A percentile compares a stretch with the other conserved stretches of the same genome.
These are phyloP conservation scores for Girardinus metallicus DNA, from an alignment of 2,797 vertebrate genomes.

Conservation along the genomic window DNA sequence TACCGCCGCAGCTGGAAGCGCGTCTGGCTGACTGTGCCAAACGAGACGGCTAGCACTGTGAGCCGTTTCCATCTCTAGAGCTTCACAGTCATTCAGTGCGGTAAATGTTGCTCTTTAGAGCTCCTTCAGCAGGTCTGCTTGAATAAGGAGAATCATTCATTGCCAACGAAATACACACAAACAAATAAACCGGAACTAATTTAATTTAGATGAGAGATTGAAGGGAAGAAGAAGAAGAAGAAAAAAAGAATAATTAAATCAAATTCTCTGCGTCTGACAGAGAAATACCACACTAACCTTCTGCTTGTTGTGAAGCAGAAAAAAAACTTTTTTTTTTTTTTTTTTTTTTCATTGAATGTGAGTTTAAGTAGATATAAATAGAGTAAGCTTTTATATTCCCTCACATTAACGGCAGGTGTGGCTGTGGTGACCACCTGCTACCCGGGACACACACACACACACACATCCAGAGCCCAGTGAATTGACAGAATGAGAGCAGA, in stretches of 20 bases:
- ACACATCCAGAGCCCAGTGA: slow-evolving; percentile 23
- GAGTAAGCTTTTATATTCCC: slow-evolving; percentile 28
- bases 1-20: not conserved
- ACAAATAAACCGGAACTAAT: slow-evolving; percentile 3
- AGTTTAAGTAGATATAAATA: slow-evolving; percentile 48
- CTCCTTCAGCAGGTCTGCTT: slow-evolving; percentile 27
- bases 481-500: slow-evolving; percentile 70
- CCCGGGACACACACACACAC: slow-evolving; percentile 20
- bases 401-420: slow-evolving; percentile 59
- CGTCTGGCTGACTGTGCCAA: slow-evolving; percentile 7
- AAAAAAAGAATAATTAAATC: not conserved
- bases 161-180: slow-evolving; percentile 4
- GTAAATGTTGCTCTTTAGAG: slow-evolving; percentile 36
- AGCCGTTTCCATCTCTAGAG: slow-evolving; percentile 21
- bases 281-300: not conserved
- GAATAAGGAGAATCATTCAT: not conserved
- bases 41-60: slow-evolving; percentile 29
- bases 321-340: slow-evolving; percentile 30
- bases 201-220: slow-evolving; percentile 21
- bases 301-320: slow-evolving; percentile 12
- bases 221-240: not conserved
- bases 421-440: slow-evolving; percentile 60
- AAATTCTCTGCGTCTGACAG: slow-evolving; percentile 5
- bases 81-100: slow-evolving; percentile 26
- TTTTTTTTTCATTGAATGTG: slow-evolving; percentile 12